phyloP scores from a whole-genome alignment of 2,797 vertebrate genomes.

The Pyrocephalus nanus region DNA sequence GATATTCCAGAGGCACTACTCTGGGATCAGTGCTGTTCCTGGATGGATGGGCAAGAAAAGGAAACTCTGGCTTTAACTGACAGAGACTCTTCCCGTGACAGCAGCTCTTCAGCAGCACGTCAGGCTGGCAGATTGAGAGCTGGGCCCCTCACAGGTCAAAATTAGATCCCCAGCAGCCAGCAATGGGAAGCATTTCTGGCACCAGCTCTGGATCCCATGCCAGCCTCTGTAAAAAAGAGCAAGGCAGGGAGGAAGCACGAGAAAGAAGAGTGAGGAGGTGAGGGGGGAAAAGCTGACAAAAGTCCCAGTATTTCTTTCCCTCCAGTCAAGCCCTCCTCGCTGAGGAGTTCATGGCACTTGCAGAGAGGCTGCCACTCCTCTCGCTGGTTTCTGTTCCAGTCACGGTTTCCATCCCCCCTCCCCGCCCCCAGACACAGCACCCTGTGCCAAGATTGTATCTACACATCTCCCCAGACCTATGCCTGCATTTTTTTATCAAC shows the following conservation, averaged over 20 bases:
- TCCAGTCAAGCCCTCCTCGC: neutral
- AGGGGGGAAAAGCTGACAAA: neutral
- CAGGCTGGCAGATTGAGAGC: neutral
- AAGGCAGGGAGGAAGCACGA: neutral
- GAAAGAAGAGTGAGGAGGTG: neutral
- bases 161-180: slow-evolving; percentile 38
- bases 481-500: neutral
- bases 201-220: neutral
- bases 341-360: neutral
- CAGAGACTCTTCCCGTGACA: neutral
- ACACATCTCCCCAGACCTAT: neutral
- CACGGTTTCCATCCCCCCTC: neutral
- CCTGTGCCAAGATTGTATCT: neutral
- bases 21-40: neutral
- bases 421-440: neutral
- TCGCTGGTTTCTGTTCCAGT: neutral
- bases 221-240: neutral
- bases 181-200: slow-evolving; percentile 28
- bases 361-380: neutral
- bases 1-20: neutral
- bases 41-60: neutral
- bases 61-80: neutral
- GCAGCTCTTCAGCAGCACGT: neutral
- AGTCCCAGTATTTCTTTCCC: neutral
- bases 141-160: slow-evolving; percentile 24